Base-by-base conservation (phyloP, 1,140 invertebrate genomes). In the Danaus plexippus region DNA sequence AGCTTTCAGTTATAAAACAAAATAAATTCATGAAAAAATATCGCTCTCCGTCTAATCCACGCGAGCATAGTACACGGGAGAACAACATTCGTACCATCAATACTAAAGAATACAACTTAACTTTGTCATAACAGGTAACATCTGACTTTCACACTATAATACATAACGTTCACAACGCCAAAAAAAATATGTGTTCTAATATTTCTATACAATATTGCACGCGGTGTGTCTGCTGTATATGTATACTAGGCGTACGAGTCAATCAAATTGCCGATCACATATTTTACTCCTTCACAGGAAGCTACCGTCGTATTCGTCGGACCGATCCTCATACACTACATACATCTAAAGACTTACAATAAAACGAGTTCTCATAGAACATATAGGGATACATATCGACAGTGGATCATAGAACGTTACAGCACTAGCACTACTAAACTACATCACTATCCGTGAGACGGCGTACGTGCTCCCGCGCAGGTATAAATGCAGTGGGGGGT, bases 51-150 rank as follows among this genome's bases (percentile, higher is more conserved):
- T 11, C 50, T 43, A 15, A 9, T 43, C 11, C 22, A 32, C 22
- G 7, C 54, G 48, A 43, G 55, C 15, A 41, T 22, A 18, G 48
- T 22, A 22, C 11, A 32, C 55, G 55, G 51, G 55, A 5, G 40
- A 43, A 45, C 40, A 43, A 52, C 61, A 54, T 59, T 69, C 70
- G 66, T 66, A 63, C 58, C 63, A 57, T 60, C 52, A 78, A 74
- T 75, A 73, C 70, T 83, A 83, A 75, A 74, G 73, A 32, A 32
- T 80, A 85, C 77, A 84, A 72, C 77, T 81, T 84, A 82, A 61
- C 72, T 85, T 87, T 82, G 77, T 82, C 80, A 87, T 84, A 87
- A 87, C 84, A 87, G 84, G 84, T 87, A 87, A 87, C 84, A 87
- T 87, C 75, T 85, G 81, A 87, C 81, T 87, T 86, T 73, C 76